phyloP scores from a whole-genome alignment of 23 tunicate species.

The Diplosoma virens region DNA sequence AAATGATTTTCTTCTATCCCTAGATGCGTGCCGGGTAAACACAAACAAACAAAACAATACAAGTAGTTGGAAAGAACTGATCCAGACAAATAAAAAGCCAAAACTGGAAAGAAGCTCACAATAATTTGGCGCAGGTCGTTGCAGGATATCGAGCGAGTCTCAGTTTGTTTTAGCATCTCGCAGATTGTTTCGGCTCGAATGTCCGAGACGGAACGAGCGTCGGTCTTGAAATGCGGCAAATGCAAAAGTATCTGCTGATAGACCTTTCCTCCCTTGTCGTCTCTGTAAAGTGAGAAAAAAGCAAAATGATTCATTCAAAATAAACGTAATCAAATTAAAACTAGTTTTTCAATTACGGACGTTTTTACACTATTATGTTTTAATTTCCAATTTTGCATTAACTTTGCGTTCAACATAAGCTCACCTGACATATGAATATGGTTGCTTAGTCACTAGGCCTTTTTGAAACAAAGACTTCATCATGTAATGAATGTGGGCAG shows the following conservation, averaged over 20 bases:
- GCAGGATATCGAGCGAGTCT: constrained; percentile 16
- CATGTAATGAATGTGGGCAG: constrained; percentile 64
- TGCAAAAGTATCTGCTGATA: constrained; percentile 54
- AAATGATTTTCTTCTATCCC: no score
- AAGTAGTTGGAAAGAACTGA: no score
- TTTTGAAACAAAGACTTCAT: constrained; percentile 28
- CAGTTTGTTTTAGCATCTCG: constrained; percentile 11
- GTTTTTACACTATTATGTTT: no score
- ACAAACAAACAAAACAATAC: no score
- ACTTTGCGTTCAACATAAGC: neutral
- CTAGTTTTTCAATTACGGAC: no score
- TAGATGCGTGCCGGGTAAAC: no score
- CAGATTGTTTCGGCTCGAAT: constrained; percentile 17
- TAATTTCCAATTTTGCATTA: no score
- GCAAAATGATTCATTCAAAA: neutral
- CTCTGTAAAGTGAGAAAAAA: no score
- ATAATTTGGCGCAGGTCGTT: constrained; percentile 30
- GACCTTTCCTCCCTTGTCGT: constrained; percentile 40
- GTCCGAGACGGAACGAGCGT: constrained; percentile 8
- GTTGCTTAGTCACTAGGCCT: constrained; percentile 47
- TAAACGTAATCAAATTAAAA: neutral
- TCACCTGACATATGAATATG: constrained; percentile 51
- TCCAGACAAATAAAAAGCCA: no score
- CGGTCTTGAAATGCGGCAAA: constrained; percentile 17
- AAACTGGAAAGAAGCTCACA: constrained; percentile 7